Evolutionary conservation across 2,113 vertebrate genomes (phyloP), one percentile per base, ranked within the genome.

Genomic region (Ornithorhynchus anatinus): DNA sequence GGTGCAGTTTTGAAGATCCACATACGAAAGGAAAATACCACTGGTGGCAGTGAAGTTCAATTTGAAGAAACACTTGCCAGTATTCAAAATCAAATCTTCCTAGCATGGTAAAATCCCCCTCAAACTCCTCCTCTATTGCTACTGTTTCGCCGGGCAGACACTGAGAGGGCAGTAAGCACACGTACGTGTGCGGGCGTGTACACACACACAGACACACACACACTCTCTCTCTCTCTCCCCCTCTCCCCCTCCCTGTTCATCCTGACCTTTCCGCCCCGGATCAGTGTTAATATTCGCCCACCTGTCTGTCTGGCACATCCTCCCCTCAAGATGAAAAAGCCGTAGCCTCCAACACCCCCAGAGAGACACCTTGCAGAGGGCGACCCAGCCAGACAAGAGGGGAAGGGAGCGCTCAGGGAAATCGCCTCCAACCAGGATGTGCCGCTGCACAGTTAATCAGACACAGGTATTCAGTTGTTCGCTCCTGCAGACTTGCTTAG

Each of bases 401-500:
- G 88, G 79, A 61, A 82, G 75, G 89, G 82, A 73, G 72, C 11
- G 4, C 73, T 79, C 54, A 82, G 80, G 86, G 89, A 91, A 90
- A 89, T 85, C 42, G 48, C 73, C 91, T 76, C 86, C 89, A 90
- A 86, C 85, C 89, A 74, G 76, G 84, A 84, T 89, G 88, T 91
- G 88, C 85, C 83, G 82, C 89, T 86, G 87, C 88, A 86, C 78
- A 88, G 92, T 89, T 94, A 94, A 95, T 94, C 95, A 95, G 87
- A 92, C n/a, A n/a, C 94, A 97, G 95, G 95, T 96, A 96, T 93
- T 94, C 92, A 92, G 94, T 92, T 93, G 88, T 92, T 93, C 90
- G 88, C 91, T 95, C 92, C 94, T 94, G 94, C 90, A 95, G 92
- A 95, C 94, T 95, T 95, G 95, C 94, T 96, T 95, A 95, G 95